Evolutionary conservation across 2,888 invertebrate genomes (phyloP).

Genomic region (Trichacis sp.): DNA sequence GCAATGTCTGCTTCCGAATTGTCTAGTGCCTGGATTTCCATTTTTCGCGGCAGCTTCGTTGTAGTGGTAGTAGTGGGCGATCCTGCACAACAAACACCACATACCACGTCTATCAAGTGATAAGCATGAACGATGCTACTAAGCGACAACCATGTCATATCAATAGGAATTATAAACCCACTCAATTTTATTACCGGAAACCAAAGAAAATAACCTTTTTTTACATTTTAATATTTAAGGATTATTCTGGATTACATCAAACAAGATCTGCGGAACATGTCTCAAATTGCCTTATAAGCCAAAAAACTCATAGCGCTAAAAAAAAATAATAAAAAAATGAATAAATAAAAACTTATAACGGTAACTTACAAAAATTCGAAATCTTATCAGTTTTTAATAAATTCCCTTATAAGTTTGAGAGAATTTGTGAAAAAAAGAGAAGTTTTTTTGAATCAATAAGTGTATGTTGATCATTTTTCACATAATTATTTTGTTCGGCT

Average conservation of each 20-base stretch:
- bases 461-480: too few relatives aligned
- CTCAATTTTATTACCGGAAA: background rate
- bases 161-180: background rate
- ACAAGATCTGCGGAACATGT: too few relatives aligned
- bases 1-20: conserved; percentile 61
- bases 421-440: too few relatives aligned
- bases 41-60: conserved; percentile 64
- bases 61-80: conserved; percentile 61
- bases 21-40: conserved; percentile 66
- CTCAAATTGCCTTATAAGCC: too few relatives aligned
- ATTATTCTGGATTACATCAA: too few relatives aligned
- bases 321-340: background rate
- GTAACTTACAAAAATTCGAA: too few relatives aligned
- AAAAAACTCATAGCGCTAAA: background rate
- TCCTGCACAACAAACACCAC: conserved; percentile 65
- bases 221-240: too few relatives aligned
- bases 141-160: conserved; percentile 30
- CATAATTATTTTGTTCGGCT: too few relatives aligned
- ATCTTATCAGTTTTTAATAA: too few relatives aligned
- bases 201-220: conserved; percentile 17
- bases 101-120: conserved; percentile 63
- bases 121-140: conserved; percentile 49
- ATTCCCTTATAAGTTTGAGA: too few relatives aligned
- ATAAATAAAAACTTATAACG: too few relatives aligned
- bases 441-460: too few relatives aligned